phyloP scores from a whole-genome alignment of 2,113 vertebrate species.

The Willisornis vidua region DNA sequence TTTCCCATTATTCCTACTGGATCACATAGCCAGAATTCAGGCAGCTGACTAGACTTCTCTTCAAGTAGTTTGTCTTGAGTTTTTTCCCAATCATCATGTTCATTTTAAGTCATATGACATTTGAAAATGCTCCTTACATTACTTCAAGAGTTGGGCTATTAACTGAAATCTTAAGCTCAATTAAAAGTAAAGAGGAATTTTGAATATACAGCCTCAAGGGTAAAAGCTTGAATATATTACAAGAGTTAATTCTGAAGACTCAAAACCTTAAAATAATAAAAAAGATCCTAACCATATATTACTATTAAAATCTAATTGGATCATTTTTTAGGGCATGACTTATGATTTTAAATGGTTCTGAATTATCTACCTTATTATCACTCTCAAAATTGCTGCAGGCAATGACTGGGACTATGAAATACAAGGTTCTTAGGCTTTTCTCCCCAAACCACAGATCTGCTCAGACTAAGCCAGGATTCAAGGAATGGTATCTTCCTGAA shows the following conservation, averaged over 20 bases:
- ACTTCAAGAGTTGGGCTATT: neutral
- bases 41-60: neutral
- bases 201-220: neutral
- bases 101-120: neutral
- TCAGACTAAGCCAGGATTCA: neutral
- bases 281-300: neutral
- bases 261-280: neutral
- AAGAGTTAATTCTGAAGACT: neutral
- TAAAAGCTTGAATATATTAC: neutral
- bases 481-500: neutral
- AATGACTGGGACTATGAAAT: neutral
- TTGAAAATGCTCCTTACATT: neutral
- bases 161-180: neutral
- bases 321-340: neutral
- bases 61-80: neutral
- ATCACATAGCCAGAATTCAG: neutral
- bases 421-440: neutral
- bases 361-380: neutral
- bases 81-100: neutral
- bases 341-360: neutral
- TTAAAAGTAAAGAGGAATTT: constrained; percentile 24
- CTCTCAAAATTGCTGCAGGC: neutral
- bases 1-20: neutral
- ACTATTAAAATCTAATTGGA: neutral
- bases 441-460: neutral